phyloP scores from a whole-genome alignment of 2,888 invertebrate species.

The Phyllotreta cruciferae region DNA sequence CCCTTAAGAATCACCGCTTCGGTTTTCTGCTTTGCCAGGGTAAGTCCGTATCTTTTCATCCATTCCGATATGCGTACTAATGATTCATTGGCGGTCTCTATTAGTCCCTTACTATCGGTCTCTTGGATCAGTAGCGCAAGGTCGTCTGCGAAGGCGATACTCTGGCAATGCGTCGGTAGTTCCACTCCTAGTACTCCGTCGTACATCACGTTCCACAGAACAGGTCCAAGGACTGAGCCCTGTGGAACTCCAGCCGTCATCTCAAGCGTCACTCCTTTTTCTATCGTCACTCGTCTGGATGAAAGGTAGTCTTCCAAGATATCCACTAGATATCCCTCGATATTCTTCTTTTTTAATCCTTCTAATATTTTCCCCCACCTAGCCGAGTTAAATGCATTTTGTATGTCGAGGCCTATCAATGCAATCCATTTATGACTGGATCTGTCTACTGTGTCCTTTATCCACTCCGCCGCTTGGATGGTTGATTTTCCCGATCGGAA shows the following conservation, averaged over 20 bases:
- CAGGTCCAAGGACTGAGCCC: conserved; percentile 27
- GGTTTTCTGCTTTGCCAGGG: conserved; percentile 26
- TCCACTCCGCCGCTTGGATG: neutral
- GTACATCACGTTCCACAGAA: conserved; percentile 24
- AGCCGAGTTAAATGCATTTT: conserved; percentile 8
- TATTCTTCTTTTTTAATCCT: neutral
- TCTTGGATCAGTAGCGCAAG: conserved; percentile 16
- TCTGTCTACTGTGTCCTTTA: neutral
- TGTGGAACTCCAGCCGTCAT: conserved; percentile 26
- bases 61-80: conserved; percentile 7
- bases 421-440: neutral
- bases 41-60: conserved; percentile 16
- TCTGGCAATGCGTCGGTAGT: neutral
- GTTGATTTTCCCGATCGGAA: neutral
- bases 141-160: conserved; percentile 29
- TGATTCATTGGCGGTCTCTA: conserved; percentile 9
- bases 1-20: conserved; percentile 28
- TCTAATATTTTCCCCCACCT: neutral
- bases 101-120: neutral
- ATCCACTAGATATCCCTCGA: neutral
- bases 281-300: too few relatives aligned
- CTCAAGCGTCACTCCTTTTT: too few relatives aligned
- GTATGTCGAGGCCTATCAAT: neutral
- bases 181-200: conserved; percentile 6
- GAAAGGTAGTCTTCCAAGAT: neutral